Percentiles rank a stretch among this genome's conserved stretches.
phyloP scores from a whole-genome alignment of 2,113 vertebrate species.

The Ceyx margarethae region DNA sequence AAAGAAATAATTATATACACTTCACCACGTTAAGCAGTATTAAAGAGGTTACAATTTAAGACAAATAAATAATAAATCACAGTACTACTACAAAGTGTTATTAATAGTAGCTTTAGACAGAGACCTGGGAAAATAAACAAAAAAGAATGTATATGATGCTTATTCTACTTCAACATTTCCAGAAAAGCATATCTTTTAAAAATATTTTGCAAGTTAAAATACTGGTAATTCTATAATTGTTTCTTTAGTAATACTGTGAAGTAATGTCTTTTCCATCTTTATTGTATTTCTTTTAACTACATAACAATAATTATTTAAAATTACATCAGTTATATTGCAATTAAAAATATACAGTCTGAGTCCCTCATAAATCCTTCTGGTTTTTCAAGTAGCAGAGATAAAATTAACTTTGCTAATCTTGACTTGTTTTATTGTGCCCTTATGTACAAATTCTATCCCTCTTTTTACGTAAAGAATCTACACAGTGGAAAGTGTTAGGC shows the following conservation, averaged over 20 bases:
- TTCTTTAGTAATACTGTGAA: conserved; percentile 67
- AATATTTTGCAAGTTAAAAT: conserved; percentile 68
- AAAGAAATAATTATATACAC: conserved; percentile 63
- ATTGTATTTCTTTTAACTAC: conserved; percentile 55
- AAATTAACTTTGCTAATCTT: conserved; percentile 62
- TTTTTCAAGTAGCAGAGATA: conserved; percentile 48
- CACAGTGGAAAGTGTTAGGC: conserved; percentile 22
- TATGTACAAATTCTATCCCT: neutral
- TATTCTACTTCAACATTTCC: conserved; percentile 43
- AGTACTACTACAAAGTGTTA: conserved; percentile 54
- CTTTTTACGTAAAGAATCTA: conserved; percentile 23
- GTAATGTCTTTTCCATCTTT: conserved; percentile 60
- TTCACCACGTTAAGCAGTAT: conserved; percentile 55
- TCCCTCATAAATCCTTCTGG: conserved; percentile 57
- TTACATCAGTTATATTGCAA: conserved; percentile 48
- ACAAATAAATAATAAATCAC: conserved; percentile 63
- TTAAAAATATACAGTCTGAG: conserved; percentile 46
- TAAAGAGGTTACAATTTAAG: conserved; percentile 67
- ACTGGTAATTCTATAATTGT: conserved; percentile 70
- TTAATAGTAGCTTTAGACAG: conserved; percentile 53
- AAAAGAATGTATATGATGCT: neutral
- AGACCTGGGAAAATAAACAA: conserved; percentile 40
- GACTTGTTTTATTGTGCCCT: conserved; percentile 62
- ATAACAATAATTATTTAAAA: conserved; percentile 72
- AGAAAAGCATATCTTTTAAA: conserved; percentile 66